Percentiles rank a stretch among this genome's conserved stretches.
phyloP scores from a whole-genome alignment of 2,797 vertebrate genomes.

The Xenentodon cancila region DNA sequence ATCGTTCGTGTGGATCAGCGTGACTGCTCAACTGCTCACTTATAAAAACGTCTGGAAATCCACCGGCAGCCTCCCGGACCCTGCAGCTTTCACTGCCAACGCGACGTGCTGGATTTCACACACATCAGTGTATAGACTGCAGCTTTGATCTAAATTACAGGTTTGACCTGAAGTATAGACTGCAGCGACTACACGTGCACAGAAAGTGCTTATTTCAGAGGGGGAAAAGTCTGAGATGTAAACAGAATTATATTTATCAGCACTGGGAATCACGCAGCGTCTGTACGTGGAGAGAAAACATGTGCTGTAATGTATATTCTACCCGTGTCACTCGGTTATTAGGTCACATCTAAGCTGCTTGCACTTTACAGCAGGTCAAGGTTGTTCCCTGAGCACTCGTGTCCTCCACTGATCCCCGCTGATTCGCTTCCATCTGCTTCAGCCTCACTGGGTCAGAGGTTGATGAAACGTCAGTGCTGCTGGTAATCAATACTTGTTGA shows the following conservation, averaged over 20 bases:
- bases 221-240: neutral
- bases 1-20: too few species aligned
- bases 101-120: too few species aligned
- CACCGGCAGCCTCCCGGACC: neutral
- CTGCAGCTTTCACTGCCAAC: neutral
- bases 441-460: conserved; percentile 40
- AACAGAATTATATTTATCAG: conserved; percentile 1
- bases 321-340: conserved; percentile 2
- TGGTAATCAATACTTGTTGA: conserved; percentile 21
- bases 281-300: conserved; percentile 32
- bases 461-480: conserved; percentile 2
- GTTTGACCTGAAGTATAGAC: conserved; percentile 45
- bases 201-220: conserved; percentile 32
- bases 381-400: conserved; percentile 14
- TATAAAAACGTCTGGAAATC: neutral
- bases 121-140: conserved; percentile 3
- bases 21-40: neutral
- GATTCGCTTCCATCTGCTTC: conserved; percentile 30
- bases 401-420: conserved; percentile 18
- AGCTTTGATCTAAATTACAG: conserved; percentile 16
- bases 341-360: conserved; percentile 28
- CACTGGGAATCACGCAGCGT: neutral
- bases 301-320: conserved; percentile 31
- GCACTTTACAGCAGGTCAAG: conserved; percentile 32
- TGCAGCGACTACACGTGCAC: conserved; percentile 31